phyloP scores from a whole-genome alignment of 2,113 vertebrate genomes.

The Oncorhynchus tshawytscha region DNA sequence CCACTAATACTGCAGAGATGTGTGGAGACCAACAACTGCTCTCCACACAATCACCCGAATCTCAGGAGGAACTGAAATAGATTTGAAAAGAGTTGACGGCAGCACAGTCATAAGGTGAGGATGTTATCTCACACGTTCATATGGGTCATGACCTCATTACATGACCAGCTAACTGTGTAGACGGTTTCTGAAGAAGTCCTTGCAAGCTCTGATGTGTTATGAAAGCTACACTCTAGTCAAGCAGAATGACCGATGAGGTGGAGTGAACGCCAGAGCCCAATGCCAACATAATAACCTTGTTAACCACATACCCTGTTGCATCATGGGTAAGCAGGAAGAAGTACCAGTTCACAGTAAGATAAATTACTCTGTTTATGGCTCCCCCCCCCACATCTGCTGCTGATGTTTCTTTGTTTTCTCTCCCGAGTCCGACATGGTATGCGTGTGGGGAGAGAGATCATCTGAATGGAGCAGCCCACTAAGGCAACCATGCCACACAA shows the following conservation, averaged over 20 bases:
- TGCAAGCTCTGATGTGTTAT: background rate
- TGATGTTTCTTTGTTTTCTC: slow-evolving; percentile 11
- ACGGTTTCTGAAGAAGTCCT: background rate
- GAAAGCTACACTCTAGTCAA: background rate
- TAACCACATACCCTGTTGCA: background rate
- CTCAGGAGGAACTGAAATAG: slow-evolving; percentile 65
- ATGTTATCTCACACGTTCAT: slow-evolving; percentile 19
- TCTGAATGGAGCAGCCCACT: slow-evolving; percentile 63
- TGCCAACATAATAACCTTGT: background rate
- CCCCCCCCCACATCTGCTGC: background rate
- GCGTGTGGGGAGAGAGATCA: slow-evolving; percentile 36
- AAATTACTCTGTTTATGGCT: background rate
- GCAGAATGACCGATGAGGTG: background rate
- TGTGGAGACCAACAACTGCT: slow-evolving; percentile 62
- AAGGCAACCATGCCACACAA: slow-evolving; percentile 58
- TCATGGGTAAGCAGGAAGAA: background rate
- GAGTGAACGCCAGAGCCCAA: background rate
- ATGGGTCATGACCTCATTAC: too few species aligned
- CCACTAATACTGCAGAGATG: slow-evolving; percentile 40
- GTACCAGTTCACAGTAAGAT: background rate
- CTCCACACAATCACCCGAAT: slow-evolving; percentile 61
- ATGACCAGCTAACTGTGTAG: too few species aligned
- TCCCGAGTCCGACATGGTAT: slow-evolving; percentile 46
- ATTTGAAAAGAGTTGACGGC: slow-evolving; percentile 66
- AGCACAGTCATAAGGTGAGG: slow-evolving; percentile 60